A percentile compares a stretch with the other conserved stretches of the same genome.
phyloP scores from a whole-genome alignment of 2,113 vertebrate genomes.

The Cyprinodon tularosa region DNA sequence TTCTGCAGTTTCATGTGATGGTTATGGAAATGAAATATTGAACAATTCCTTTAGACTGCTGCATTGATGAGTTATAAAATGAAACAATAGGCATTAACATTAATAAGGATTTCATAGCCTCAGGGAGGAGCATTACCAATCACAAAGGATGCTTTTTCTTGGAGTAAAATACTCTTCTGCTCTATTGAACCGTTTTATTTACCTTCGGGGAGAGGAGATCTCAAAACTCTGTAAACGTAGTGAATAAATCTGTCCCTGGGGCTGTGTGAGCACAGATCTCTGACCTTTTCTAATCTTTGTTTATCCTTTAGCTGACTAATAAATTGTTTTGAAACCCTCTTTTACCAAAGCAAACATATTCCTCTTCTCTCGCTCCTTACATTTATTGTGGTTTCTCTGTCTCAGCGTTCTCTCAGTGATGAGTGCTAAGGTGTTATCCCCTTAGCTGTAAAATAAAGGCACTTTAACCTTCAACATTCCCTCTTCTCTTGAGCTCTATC shows the following conservation, averaged over 20 bases:
- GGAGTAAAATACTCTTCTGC: conserved; percentile 53
- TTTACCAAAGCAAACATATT: conserved; percentile 14
- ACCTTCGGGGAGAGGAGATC: conserved; percentile 52
- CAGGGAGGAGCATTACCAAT: conserved; percentile 39
- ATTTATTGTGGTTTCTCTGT: conserved; percentile 13
- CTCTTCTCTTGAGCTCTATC: conserved; percentile 18
- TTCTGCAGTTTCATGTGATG: conserved; percentile 4
- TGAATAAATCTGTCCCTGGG: conserved; percentile 63
- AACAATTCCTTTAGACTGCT: conserved; percentile 14
- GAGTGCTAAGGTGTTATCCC: conserved; percentile 29
- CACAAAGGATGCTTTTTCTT: conserved; percentile 46
- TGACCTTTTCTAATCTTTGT: conserved; percentile 49
- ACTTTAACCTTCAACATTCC: conserved; percentile 14
- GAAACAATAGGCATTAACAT: conserved; percentile 38
- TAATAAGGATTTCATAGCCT: conserved; percentile 47
- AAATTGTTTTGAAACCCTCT: conserved; percentile 42
- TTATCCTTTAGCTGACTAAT: conserved; percentile 36
- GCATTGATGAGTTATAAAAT: conserved; percentile 26
- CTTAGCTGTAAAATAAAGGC: conserved; percentile 31
- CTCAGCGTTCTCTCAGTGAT: background rate
- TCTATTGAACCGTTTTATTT: conserved; percentile 70
- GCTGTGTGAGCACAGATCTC: conserved; percentile 14
- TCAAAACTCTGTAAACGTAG: conserved; percentile 55
- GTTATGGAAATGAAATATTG: conserved; percentile 30
- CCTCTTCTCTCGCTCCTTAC: conserved; percentile 18